Percentiles rank a stretch among this genome's conserved stretches.
These are phyloP conservation scores for Acanthisitta chloris DNA, from an alignment of 2,113 vertebrate genomes.

Conservation along the genomic window DNA sequence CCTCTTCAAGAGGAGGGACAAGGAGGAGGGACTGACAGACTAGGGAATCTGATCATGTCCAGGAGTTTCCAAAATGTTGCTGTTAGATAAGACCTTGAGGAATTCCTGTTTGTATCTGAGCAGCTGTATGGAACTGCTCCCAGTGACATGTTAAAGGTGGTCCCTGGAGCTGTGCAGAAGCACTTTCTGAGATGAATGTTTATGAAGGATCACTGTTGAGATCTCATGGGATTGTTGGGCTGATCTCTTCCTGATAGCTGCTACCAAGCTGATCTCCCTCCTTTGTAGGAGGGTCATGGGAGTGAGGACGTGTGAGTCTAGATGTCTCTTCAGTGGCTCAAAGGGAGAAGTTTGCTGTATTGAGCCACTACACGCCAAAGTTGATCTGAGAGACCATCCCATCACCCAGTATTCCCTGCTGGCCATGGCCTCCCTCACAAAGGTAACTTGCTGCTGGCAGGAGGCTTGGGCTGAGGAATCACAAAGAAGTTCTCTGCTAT, in stretches of 20 bases:
- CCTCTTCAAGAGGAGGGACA: not conserved
- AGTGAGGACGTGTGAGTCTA: conserved; percentile 93
- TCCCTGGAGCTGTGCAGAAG: not conserved
- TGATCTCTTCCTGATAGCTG: not conserved
- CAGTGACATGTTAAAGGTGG: not conserved
- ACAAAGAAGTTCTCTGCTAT: not conserved
- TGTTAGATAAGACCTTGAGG: not conserved
- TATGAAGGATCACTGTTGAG: not conserved
- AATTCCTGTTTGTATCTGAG: not conserved
- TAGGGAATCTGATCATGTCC: not conserved
- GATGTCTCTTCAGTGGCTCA: conserved; percentile 96
- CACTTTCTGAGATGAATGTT: not conserved
- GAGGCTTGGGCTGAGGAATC: not conserved
- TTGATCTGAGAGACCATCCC: conserved; percentile 90
- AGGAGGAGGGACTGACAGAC: not conserved
- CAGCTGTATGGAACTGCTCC: not conserved
- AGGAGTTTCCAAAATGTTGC: not conserved
- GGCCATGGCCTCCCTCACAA: conserved; percentile 97
- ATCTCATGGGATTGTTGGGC: not conserved
- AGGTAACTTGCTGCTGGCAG: conserved; percentile 73
- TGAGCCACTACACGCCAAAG: conserved; percentile 87
- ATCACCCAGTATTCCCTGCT: conserved; percentile 92
- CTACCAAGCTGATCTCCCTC: not conserved
- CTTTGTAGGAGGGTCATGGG: conserved; percentile 92
- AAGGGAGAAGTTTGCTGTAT: conserved; percentile 98